Base-by-base conservation (phyloP, 2,888 invertebrate species). In the Cataglyphis rosenhaueri region DNA sequence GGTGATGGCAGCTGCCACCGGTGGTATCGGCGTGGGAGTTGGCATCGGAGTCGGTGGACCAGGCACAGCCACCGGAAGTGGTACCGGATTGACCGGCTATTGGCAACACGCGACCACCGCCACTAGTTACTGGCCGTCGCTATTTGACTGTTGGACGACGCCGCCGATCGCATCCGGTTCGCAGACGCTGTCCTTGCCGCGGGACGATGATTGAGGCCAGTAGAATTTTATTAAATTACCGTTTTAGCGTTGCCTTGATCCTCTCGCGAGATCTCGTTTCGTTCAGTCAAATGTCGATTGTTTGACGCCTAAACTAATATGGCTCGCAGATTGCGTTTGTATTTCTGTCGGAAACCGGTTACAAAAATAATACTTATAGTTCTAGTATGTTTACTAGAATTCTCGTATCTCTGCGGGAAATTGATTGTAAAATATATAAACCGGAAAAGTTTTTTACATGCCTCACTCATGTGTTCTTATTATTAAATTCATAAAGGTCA, bases 101-200 rank as follows among this genome's bases (percentile, higher is more conserved):
- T 94, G 94, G 92, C 94, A 94, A 71, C 94, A 94, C 76, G 94
- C 94, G 0, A 91, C 94, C 4, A 89, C 93, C 0, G 92, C 94
- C 4, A 91, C 92, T 0, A 93, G 92, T 0, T 94, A 94, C 74
- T 94, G 94, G 93, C 93, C 94, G 0, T 93, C 94, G n/a, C 81
- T 94, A 10, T 93, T 94, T 85, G 94, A 94, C 83, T 92, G 93
- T 9, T 94, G 94, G 94, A 91, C 94, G 65, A 92, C 93, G 61
- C 92, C 92, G 35, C 89, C 93, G 9, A 92, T 94, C n/a, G 90
- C 92, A 21, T 88, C 91, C 64, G 89, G 91, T 4, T 91, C 93
- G 29, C 94, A 94, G 75, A 91, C 92, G 1, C 85, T 93, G 4
- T 89, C 93, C 4, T 90, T 94, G 64, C 90, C 92, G 25, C 90